Evolutionary conservation across 2,888 invertebrate species (phyloP).

Genomic region (Pimpla rufipes): DNA sequence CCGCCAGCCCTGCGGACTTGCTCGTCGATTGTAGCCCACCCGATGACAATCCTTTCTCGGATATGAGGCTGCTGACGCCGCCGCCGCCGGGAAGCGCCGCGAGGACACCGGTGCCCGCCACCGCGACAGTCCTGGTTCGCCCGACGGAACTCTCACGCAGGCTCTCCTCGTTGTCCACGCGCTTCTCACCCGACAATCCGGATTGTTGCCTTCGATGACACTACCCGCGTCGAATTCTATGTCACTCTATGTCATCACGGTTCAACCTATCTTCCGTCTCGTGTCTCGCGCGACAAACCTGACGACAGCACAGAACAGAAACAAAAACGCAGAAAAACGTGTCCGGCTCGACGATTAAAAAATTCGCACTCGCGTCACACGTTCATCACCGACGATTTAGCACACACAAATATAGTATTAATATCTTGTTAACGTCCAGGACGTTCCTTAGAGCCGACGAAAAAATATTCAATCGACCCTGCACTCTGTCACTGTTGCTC

Average conservation of each 20-base stretch:
- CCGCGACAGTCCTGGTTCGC: slow-evolving; percentile 82
- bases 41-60: slow-evolving; percentile 83
- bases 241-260: no score
- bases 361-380: slow-evolving; percentile 68
- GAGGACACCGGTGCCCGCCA: slow-evolving; percentile 84
- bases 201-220: no score
- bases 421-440: no score
- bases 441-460: no score
- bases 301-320: background rate
- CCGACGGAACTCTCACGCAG: slow-evolving; percentile 79
- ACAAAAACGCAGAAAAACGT: no score
- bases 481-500: no score
- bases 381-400: slow-evolving; percentile 2
- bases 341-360: slow-evolving; percentile 45
- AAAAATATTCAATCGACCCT: no score
- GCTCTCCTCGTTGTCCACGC: slow-evolving; percentile 62
- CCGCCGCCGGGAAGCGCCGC: slow-evolving; percentile 82
- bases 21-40: slow-evolving; percentile 78
- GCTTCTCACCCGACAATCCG: no score
- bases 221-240: no score
- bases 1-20: slow-evolving; percentile 87
- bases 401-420: no score
- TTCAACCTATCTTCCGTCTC: no score
- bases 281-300: background rate
- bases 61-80: slow-evolving; percentile 77